Percentiles rank a stretch among this genome's conserved stretches.
phyloP scores from a whole-genome alignment of 2,888 invertebrate species.

The Theristus sp. region DNA sequence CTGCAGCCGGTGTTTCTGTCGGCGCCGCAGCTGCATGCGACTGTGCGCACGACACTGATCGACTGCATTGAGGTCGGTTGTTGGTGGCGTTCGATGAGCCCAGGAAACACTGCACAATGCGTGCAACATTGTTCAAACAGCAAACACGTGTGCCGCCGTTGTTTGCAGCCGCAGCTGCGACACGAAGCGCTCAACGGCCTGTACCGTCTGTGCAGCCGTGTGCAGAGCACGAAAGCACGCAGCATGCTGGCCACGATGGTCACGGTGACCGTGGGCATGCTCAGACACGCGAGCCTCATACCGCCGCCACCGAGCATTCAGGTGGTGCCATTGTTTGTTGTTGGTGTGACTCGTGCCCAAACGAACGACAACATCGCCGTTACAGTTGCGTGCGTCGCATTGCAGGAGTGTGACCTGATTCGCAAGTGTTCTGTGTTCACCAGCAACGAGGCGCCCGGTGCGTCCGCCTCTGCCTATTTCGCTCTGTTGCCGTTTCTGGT shows the following conservation, averaged over 20 bases:
- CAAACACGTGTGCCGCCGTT: not conserved
- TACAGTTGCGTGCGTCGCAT: too few species aligned
- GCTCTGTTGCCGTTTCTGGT: not conserved
- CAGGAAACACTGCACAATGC: too few species aligned
- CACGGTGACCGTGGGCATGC: not conserved
- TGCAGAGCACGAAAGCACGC: not conserved
- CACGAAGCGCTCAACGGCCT: not conserved
- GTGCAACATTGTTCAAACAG: not conserved
- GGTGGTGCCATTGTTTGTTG: not conserved
- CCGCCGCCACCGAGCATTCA: not conserved
- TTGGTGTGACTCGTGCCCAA: not conserved
- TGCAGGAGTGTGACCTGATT: not conserved
- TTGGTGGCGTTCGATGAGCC: not conserved
- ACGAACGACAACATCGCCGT: too few species aligned
- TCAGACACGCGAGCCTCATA: not conserved
- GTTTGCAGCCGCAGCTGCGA: not conserved
- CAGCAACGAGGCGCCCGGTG: not conserved
- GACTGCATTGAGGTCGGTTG: not conserved
- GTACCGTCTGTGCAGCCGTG: not conserved
- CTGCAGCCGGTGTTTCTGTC: not conserved
- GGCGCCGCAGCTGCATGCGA: not conserved
- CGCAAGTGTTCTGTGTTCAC: not conserved
- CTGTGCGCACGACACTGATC: not conserved
- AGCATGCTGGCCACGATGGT: not conserved
- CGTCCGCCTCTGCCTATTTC: not conserved